Evolutionary conservation across 2,113 vertebrate genomes (phyloP).

Genomic region (Isurus oxyrinchus): DNA sequence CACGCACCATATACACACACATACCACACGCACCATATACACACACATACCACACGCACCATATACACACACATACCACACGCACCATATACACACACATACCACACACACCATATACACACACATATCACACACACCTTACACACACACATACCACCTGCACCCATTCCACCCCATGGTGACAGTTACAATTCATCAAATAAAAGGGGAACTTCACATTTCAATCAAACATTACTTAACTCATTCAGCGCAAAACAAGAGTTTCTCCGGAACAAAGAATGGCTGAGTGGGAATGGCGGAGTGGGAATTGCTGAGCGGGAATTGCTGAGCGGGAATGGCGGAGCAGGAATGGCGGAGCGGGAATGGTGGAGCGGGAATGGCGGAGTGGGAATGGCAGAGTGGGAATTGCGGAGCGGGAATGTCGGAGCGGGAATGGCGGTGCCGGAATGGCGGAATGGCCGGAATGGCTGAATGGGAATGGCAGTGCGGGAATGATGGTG

Average conservation of each 20-base stretch:
- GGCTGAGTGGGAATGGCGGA: too few relatives aligned
- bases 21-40: neutral
- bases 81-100: too few relatives aligned
- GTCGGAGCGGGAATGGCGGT: too few relatives aligned
- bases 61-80: neutral
- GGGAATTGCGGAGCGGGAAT: too few relatives aligned
- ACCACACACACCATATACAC: neutral
- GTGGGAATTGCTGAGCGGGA: too few relatives aligned
- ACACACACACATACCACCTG: too few relatives aligned
- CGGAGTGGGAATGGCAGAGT: neutral
- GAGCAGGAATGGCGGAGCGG: too few relatives aligned
- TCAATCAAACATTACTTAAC: neutral
- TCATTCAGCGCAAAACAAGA: neutral
- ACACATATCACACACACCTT: neutral
- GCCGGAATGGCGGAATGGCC: too few relatives aligned
- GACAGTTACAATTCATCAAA: neutral
- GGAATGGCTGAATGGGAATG: too few relatives aligned
- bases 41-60: neutral
- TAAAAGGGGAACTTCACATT: neutral
- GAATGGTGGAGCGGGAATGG: too few relatives aligned
- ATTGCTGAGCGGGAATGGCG: too few relatives aligned
- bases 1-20: neutral
- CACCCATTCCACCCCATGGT: neutral
- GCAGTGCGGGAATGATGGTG: too few relatives aligned
- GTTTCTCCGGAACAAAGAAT: neutral